Evolutionary conservation across 2,113 vertebrate genomes (phyloP), one percentile per base, ranked within the genome.

Genomic region (Nycticryphes semicollaris): DNA sequence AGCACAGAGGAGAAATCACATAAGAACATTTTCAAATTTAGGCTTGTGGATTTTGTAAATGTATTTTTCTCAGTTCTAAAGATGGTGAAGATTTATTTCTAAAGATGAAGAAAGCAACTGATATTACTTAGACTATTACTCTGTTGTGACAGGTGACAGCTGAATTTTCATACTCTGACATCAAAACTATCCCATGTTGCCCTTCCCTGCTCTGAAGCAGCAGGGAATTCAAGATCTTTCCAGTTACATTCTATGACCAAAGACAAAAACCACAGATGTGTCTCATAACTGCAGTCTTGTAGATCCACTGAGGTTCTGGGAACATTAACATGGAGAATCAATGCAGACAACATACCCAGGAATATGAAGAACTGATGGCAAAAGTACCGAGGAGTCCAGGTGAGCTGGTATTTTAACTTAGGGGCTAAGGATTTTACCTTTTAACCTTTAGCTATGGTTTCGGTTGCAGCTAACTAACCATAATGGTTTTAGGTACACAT

Each of bases 281-380:
- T 62, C 20, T 21, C 22, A 39, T 47, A 79, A 43, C 33, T 37
- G 37, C 14, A 74, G 72, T 37, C 28, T 50, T 50, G 4, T 12
- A 53, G 30, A 33, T 48, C 22, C 47, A 57, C 31, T 10, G 60
- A 59, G 33, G 7, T 53, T 60, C 39, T 24, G 5, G 28, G 53
- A 41, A 35, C 19, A 31, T 22, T 31, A 21, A 39, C 51, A 5
- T 2, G 4, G 43, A 12, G 48, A 64, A 24, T 43, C 0, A 0
- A 22, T 45, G 45, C 35, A 39, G 17, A 8, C 11, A 21, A 5
- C 0, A 5, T 20, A 9, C 23, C 47, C 37, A 59, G 50, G 41
- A 57, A 33, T 0, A 5, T 3, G 47, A 90, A 90, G 16, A 12
- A 5, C 33, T 10, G 70, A 9, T 23, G 3, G 5, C 50, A 51